Evolutionary conservation across 2,797 vertebrate genomes (phyloP), one percentile per base, ranked within the genome.

Genomic region (Hemitrygon akajei): DNA sequence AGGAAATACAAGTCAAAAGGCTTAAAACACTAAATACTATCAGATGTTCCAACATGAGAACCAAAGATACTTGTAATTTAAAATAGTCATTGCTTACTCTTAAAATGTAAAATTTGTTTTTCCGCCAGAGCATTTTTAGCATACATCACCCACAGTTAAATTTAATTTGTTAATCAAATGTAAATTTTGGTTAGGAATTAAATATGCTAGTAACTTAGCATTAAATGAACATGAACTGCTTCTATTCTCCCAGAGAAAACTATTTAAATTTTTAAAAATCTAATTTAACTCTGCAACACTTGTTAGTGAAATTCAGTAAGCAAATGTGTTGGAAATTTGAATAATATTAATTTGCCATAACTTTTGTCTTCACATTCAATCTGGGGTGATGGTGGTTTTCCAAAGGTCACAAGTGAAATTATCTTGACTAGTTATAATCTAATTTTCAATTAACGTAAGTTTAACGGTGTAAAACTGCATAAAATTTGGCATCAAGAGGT

Each of bases 1-100:
- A 93, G 91, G 71, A 93, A 93, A 93, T 93, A 93, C 91, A 93
- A 93, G 91, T 93, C 91, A 93, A 93, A 89, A 93, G 91, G 91
- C 91, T 93, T 93, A 93, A 93, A 93, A 71, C 71, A 93, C 91
- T 93, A 93, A 93, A 93, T 93, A 76, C 91, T 93, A 93, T 93
- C 91, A 93, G 91, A 93, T 93, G 91, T 93, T 93, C 91, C 71
- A 76, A 93, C 91, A 93, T 76, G 91, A 93, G 91, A 93, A 93
- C 71, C 47, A 76, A 93, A 58, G 71, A 37, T 76, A 58, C 47
- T 58, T 75, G 91, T 75, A 93, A 89, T 89, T 89, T 89, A 89
- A 89, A 76, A 93, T 93, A 93, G 89, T 93, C 12, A 40, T 71
- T 93, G 47, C 71, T 40, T 25, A n/a, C 27, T 58, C 37, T 93